Evolutionary conservation across 2,113 vertebrate species (phyloP), one percentile per base, ranked within the genome.

Genomic region (Prolemur simus): DNA sequence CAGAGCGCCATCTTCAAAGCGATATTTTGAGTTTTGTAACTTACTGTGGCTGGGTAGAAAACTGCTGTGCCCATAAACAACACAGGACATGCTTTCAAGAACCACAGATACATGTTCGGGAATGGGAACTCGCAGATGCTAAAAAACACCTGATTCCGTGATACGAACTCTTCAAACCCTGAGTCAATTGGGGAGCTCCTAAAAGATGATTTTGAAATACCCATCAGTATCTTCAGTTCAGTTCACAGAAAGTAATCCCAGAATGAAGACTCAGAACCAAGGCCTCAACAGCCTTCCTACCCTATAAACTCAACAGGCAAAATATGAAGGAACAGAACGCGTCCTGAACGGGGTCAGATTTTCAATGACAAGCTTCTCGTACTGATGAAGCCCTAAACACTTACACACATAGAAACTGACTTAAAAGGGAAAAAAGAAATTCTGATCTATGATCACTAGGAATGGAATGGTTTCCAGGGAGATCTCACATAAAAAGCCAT

Each of bases 1-100:
- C 92, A 66, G 63, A 83, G 74, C 3, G 64, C 87, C 83, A 93
- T 64, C 89, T 47, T 84, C 88, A 73, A 89, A 96, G 83, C 83
- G 91, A 49, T 89, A 89, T 85, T 80, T 64, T 69, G 86, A 93
- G 91, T 93, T 80, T 69, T 58, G 37, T 77, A 13, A 89, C 27
- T 66, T 71, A 27, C n/a, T 39, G 27, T 66, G 84, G 25, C 60
- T 73, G 39, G 64, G 52, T 82, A 34, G 69, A 78, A 68, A 82
- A 39, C 29, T 23, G 49, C 29, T 56, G 47, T 68, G 39, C 78
- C 66, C 64, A 1, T 32, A 42, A 15, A 32, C 32, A 49, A 25
- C 8, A 32, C 32, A 49, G 80, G 56, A 27, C 0, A 4, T 25
- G 25, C 25, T n/a, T 17, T 88, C 92, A 60, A 45, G 89, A 93